Evolutionary conservation across 2,797 vertebrate species (phyloP), one percentile per base, ranked within the genome.

Genomic region (Micromesistius poutassou): DNA sequence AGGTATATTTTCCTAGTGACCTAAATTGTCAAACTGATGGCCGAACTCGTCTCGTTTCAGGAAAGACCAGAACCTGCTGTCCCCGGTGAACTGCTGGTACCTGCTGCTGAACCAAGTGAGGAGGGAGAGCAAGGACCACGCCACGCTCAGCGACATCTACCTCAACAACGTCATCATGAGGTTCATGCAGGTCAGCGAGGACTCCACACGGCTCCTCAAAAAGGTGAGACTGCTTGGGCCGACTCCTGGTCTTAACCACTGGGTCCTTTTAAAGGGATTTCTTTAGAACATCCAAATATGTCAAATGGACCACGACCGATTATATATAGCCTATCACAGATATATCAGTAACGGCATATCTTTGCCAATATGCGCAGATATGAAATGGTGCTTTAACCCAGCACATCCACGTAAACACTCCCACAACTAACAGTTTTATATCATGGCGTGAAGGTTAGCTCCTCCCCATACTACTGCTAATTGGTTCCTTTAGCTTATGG

Each of bases 121-220:
- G 89, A 90, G 97, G 86, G 98, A 99, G 93, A 99, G 98, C 89
- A 98, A 97, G 91, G 98, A 99, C 89, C 98, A 99, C 1, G 98
- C 98, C 31, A 99, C 98, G 0, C 71, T 99, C 87, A 98, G 98
- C 0, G 98, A 99, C 92, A 98, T 99, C 94, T 99, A 99, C 87
- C 95, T 99, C 89, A 99, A 99, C 94, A 99, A 99, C 0, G 97
- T 99, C 88, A 99, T 99, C 87, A 99, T 99, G 97, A 94, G 98
- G 78, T 98, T 99, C 93, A 98, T 98, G 97, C 98, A 99, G 93
- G 98, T 99, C 91, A 98, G 97, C 0, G 98, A 99, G 86, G 98
- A 99, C 90, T 98, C 97, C 36, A 98, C 97, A 1, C 94, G 98
- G 72, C 96, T 99, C 81, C 96, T 99, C 80, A 99, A 99, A 90